phyloP scores from a whole-genome alignment of 2,113 vertebrate species.

The Oceanites oceanicus region DNA sequence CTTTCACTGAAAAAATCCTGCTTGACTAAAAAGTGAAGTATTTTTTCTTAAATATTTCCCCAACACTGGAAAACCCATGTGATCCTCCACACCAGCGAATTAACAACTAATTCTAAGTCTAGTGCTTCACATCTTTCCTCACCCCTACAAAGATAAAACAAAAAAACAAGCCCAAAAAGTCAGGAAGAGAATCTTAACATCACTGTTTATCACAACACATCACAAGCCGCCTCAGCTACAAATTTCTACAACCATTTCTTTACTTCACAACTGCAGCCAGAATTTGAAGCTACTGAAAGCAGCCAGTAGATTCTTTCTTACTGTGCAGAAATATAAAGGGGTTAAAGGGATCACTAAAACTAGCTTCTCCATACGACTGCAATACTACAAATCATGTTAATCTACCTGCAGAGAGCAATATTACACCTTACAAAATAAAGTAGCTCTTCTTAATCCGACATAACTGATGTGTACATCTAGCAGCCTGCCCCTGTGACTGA shows the following conservation, averaged over 20 bases:
- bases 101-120: background rate
- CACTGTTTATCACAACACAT: background rate
- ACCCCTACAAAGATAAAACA: background rate
- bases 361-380: background rate
- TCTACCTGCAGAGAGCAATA: background rate
- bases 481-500: background rate
- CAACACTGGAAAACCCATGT: background rate
- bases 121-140: background rate
- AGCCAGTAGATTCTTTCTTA: background rate
- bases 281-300: background rate
- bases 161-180: background rate
- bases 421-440: background rate
- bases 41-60: background rate
- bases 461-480: fast-evolving
- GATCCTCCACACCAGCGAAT: background rate
- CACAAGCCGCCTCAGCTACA: background rate
- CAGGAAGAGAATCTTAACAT: background rate
- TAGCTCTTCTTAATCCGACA: background rate
- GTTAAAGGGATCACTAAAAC: background rate
- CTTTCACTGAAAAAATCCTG: background rate
- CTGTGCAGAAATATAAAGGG: background rate
- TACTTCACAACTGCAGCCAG: background rate
- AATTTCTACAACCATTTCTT: background rate
- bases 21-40: background rate
- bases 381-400: background rate